These are phyloP conservation scores for Hypomesus transpacificus DNA, from an alignment of 2,113 vertebrate species.

Conservation along the genomic window DNA sequence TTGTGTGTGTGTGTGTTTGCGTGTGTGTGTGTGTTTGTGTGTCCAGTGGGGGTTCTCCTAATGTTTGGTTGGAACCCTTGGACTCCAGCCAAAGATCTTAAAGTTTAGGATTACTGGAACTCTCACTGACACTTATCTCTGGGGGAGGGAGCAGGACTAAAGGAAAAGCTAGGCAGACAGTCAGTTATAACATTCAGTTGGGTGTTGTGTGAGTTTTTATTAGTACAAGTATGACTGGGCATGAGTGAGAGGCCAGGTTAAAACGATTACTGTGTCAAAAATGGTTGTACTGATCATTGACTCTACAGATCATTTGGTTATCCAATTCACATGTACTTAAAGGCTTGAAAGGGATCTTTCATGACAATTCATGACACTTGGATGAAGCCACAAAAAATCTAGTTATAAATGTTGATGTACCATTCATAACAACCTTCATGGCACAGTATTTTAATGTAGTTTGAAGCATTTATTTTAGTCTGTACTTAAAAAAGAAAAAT, in stretches of 20 bases:
- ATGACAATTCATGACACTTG: too few relatives aligned
- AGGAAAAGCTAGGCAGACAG: not conserved
- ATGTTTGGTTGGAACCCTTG: not conserved
- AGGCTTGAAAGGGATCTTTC: too few relatives aligned
- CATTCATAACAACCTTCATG: too few relatives aligned
- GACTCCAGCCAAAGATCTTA: conserved; percentile 8
- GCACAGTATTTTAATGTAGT: too few relatives aligned
- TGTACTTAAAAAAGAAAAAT: too few relatives aligned
- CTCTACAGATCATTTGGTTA: too few relatives aligned
- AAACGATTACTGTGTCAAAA: too few relatives aligned
- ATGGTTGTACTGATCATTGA: too few relatives aligned
- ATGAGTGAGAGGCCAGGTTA: not conserved
- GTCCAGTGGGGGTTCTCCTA: not conserved
- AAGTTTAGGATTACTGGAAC: conserved; percentile 2
- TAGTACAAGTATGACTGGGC: not conserved
- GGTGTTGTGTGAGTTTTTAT: not conserved
- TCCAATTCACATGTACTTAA: too few relatives aligned
- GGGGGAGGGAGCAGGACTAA: not conserved
- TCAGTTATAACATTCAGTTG: not conserved
- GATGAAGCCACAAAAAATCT: too few relatives aligned
- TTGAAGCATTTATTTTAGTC: too few relatives aligned
- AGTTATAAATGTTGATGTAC: too few relatives aligned
- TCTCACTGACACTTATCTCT: not conserved
- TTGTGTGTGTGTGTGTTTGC: not conserved
- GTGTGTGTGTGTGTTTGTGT: not conserved